Conservation (phyloP, 2,113 vertebrate genomes). For the Eretmochelys imbricata region DNA sequence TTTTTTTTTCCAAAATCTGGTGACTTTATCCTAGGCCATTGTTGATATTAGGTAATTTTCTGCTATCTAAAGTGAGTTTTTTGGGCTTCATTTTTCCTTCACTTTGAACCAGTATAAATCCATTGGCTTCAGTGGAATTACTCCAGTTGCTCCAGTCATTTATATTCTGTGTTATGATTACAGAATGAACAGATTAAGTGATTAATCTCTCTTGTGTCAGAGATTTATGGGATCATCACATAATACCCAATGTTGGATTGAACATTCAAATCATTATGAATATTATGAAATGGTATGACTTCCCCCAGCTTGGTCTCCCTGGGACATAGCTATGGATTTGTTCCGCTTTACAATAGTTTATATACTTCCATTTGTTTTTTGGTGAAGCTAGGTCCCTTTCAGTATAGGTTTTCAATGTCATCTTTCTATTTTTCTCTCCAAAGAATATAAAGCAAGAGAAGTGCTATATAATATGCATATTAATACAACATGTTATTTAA, state of each 20-base stretch:
- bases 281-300: not conserved
- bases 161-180: not conserved
- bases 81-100: not conserved
- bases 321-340: not conserved
- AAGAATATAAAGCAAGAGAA: too few relatives aligned
- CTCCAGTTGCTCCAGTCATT: not conserved
- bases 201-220: not conserved
- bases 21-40: not conserved
- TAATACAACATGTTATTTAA: too few relatives aligned
- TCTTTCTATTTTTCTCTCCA: too few relatives aligned
- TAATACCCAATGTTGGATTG: not conserved
- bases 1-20: not conserved
- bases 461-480: too few relatives aligned
- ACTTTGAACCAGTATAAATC: not conserved
- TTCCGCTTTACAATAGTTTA: not conserved
- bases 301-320: accelerated
- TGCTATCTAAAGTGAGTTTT: not conserved
- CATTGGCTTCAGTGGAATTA: not conserved
- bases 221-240: not conserved
- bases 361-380: too few relatives aligned
- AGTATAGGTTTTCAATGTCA: too few relatives aligned
- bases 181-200: not conserved
- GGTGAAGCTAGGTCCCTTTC: too few relatives aligned
- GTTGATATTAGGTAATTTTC: not conserved
- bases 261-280: not conserved